These are phyloP conservation scores for Parauchenoglanis ngamensis DNA, from an alignment of 2,797 vertebrate species.

Conservation along the genomic window DNA sequence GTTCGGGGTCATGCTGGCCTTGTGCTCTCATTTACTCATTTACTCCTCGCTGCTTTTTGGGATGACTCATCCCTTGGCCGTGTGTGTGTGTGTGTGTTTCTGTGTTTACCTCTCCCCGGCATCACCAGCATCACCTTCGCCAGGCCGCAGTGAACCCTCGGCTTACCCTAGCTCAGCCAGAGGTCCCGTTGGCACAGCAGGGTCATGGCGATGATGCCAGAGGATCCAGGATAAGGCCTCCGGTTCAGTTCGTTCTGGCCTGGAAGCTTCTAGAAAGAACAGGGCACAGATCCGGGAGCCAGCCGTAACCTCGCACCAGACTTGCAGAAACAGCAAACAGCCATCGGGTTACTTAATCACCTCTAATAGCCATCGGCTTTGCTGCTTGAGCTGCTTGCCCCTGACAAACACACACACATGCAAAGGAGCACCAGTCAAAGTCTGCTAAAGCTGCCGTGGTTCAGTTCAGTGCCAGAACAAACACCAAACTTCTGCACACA, in stretches of 20 bases:
- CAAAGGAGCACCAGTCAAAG: constrained; percentile 37
- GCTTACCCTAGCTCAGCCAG: constrained; percentile 56
- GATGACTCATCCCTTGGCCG: constrained; percentile 51
- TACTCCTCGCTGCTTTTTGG: constrained; percentile 17
- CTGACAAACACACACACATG: constrained; percentile 36
- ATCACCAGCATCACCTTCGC: constrained; percentile 35
- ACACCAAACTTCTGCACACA: constrained; percentile 44
- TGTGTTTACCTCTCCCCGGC: constrained; percentile 48
- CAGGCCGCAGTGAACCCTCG: constrained; percentile 45
- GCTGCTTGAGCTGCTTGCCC: constrained; percentile 47
- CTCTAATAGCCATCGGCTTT: constrained; percentile 57
- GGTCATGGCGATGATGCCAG: constrained; percentile 53
- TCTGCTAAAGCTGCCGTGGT: constrained; percentile 38
- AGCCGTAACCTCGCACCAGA: constrained; percentile 41
- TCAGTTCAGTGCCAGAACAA: constrained; percentile 30
- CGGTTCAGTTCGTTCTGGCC: constrained; percentile 56
- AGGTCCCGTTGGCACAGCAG: constrained; percentile 43
- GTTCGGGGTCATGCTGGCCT: constrained; percentile 74
- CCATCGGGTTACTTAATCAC: constrained; percentile 59
- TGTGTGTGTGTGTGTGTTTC: not conserved
- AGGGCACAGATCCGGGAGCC: constrained; percentile 44
- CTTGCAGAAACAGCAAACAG: constrained; percentile 56
- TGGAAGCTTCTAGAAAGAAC: constrained; percentile 34
- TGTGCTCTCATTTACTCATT: constrained; percentile 49
- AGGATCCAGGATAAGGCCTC: constrained; percentile 60